Base-by-base conservation (phyloP, 2,113 vertebrate species). In the Polypterus bichir region DNA sequence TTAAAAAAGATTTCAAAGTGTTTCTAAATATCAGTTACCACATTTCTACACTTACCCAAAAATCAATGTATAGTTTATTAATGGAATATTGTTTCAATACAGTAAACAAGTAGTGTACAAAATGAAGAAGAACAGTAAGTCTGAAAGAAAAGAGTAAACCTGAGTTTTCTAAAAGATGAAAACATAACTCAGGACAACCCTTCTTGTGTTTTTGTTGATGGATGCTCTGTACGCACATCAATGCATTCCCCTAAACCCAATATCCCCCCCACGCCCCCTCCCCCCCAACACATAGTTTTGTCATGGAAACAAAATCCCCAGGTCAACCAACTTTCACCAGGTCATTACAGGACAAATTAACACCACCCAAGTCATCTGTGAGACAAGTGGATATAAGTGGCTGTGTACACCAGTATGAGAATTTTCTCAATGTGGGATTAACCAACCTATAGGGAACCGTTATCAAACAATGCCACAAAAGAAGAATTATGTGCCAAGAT, bases 321-420 rank as follows among this genome's bases (percentile, higher is more conserved):
- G 78, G 77, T 76, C 75, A 76, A 46, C 59, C 54, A 70, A 57
- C 55, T 61, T 68, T 57, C 44, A 5, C 4, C 10, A 62, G 66
- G 69, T 70, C 70, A 76, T 51, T 51, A 9, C 71, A 68, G 74
- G 71, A 77, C 70, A 70, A 75, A 79, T 62, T 47, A 59, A 64
- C 71, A 66, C 68, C 66, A 70, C 54, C 73, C 46, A 62, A 68
- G 70, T 72, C 69, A 69, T 70, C 69, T 68, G 67, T 68, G 58
- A 53, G 66, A 71, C 58, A 65, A 69, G 69, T 65, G 63, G 63
- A 62, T 59, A 55, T 64, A 61, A 70, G 64, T 70, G 66, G 65
- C 67, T 58, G 68, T 62, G 64, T 60, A 70, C 67, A 65, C 63
- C 49, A 51, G 57, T 48, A 46, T 52, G 59, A 3, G 65, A 65